Base-by-base conservation (phyloP, 2,797 vertebrate genomes). In the Thaleichthys pacificus region DNA sequence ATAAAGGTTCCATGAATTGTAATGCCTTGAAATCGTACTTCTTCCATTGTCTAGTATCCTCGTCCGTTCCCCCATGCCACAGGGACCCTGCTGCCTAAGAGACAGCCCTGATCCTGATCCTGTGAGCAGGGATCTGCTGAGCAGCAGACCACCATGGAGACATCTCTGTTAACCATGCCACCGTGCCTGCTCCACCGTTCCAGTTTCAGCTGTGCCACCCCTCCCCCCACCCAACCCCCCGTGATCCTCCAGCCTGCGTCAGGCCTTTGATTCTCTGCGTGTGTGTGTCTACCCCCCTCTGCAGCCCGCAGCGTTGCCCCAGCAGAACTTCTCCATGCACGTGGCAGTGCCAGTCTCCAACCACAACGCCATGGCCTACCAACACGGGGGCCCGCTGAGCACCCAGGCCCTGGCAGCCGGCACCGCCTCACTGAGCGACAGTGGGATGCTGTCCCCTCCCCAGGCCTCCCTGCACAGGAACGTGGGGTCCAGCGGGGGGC, bases 311-410 rank as follows among this genome's bases (percentile, higher is more conserved):
- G 95, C 92, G 69, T 85, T 98, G 92, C 96, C 96, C 54, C 96
- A 96, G 89, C 98, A 98, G 90, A 99, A 95, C 93, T 99, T 99
- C 92, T 97, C 98, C 68, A 99, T 99, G 98, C 98, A 97, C 64
- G 98, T 99, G 92, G 97, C 97, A 0, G 96, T 99, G 80, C 98
- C 98, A 0, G 96, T 99, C 81, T 95, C 95, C 90, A 97, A 96
- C 82, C 96, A 94, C 73, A 97, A 93, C 86, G 92, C 94, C 90
- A 93, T 99, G 91, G 85, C 93, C 78, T 99, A 99, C 95, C 96
- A 95, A 89, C 95, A 95, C 1, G 96, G 96, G 80, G 94, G 93
- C 80, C 92, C 93, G 78, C 94, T 98, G 47, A 95, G 96, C 78
- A 95, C 94, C 75, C 94, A 96, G 17, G 94, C 94, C 26, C 86